Evolutionary conservation across 2,797 vertebrate species (phyloP).

Genomic region (Mormyrops attenuatus): DNA sequence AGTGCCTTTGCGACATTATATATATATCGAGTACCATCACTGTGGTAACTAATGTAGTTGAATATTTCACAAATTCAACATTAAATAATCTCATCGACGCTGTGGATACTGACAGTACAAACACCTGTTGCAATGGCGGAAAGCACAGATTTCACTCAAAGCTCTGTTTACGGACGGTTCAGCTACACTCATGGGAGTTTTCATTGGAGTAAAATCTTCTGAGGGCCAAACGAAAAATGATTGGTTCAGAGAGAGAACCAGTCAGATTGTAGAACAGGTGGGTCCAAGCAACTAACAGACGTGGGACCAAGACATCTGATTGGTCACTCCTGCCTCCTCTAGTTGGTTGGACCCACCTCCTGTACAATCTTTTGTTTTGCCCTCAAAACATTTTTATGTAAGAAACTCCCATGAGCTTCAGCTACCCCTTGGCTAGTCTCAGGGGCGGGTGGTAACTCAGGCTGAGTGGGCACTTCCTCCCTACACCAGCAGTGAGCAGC

Average conservation of each 20-base stretch:
- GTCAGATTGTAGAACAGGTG: background rate
- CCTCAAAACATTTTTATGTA: background rate
- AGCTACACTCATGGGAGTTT: background rate
- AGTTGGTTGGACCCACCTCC: background rate
- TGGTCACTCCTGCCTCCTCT: background rate
- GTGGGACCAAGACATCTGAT: background rate
- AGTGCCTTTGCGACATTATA: background rate
- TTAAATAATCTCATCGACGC: background rate
- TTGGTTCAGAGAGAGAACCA: background rate
- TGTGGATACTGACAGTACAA: background rate
- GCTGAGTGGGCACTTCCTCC: background rate
- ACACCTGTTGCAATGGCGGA: background rate
- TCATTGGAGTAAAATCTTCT: background rate
- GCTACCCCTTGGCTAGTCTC: background rate
- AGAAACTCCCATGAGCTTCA: background rate
- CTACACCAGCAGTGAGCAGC: background rate
- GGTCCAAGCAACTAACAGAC: background rate
- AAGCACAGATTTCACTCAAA: background rate
- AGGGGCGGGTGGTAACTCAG: background rate
- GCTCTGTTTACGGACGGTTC: background rate
- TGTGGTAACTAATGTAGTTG: conserved; percentile 6
- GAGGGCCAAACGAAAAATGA: background rate
- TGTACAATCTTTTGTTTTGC: background rate
- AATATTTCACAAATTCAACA: conserved; percentile 5
- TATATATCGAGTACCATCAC: background rate